These are phyloP conservation scores for Telenomus remus DNA, from an alignment of 1,140 invertebrate species.

Conservation along the genomic window DNA sequence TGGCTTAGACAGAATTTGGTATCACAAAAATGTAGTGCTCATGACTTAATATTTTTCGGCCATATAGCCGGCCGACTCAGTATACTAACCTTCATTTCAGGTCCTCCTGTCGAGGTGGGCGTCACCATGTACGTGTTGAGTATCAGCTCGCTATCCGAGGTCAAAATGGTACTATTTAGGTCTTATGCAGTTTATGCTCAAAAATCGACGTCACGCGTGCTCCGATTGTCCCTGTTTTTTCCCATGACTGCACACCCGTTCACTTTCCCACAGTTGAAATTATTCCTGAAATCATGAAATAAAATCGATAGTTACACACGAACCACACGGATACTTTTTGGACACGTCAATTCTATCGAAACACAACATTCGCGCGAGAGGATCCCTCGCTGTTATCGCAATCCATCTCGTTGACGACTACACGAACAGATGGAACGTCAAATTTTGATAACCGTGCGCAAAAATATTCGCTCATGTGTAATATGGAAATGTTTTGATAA, in stretches of 20 bases:
- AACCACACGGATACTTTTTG: slow-evolving; percentile 25
- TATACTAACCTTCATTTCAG: slow-evolving; percentile 82
- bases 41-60: slow-evolving; percentile 58
- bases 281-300: slow-evolving; percentile 28
- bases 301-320: slow-evolving; percentile 7
- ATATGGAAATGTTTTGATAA: slow-evolving; percentile 11
- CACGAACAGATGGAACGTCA: slow-evolving; percentile 6
- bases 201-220: slow-evolving; percentile 57
- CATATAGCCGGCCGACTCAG: slow-evolving; percentile 70
- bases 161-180: slow-evolving; percentile 94
- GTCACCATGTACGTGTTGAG: slow-evolving; percentile 98
- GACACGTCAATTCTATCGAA: slow-evolving; percentile 22
- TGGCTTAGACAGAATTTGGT: slow-evolving; percentile 19
- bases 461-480: not conserved
- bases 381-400: slow-evolving; percentile 14
- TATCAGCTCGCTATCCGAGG: slow-evolving; percentile 98
- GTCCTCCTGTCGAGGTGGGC: slow-evolving; percentile 95
- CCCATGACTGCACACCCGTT: slow-evolving; percentile 35
- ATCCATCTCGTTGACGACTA: slow-evolving; percentile 17
- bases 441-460: slow-evolving; percentile 5
- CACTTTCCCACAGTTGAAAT: slow-evolving; percentile 22
- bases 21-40: slow-evolving; percentile 37
- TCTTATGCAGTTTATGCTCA: slow-evolving; percentile 75
- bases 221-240: slow-evolving; percentile 30
- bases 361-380: slow-evolving; percentile 30